Evolutionary conservation across 2,797 vertebrate genomes (phyloP).

Genomic region (Danio aesculapii): DNA sequence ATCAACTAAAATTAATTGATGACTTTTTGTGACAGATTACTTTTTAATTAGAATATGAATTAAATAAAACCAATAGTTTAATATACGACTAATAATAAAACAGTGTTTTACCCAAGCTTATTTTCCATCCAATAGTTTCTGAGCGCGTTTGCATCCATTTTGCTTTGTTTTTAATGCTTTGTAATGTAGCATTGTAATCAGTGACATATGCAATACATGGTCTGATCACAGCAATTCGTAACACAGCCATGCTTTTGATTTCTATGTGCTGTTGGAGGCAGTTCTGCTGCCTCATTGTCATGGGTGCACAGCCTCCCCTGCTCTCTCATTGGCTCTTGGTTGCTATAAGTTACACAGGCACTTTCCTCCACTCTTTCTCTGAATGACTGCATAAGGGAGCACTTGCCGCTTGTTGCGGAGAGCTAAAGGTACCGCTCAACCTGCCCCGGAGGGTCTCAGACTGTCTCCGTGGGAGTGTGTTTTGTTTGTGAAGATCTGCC

Average conservation of each 20-base stretch:
- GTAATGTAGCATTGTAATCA: not conserved
- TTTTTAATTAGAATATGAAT: too few relatives aligned
- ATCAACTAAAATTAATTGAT: not conserved
- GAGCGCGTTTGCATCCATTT: not conserved
- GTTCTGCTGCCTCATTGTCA: constrained; percentile 76
- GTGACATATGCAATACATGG: not conserved
- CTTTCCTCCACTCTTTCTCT: constrained; percentile 68
- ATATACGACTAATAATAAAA: not conserved
- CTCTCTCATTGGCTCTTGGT: constrained; percentile 86
- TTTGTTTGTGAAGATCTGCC: constrained; percentile 39
- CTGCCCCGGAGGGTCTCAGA: constrained; percentile 24
- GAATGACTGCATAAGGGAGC: constrained; percentile 68
- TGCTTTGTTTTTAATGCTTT: not conserved
- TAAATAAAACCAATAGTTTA: too few relatives aligned
- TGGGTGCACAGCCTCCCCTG: constrained; percentile 80
- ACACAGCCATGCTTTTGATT: constrained; percentile 5
- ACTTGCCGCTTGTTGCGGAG: constrained; percentile 39
- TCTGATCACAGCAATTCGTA: not conserved
- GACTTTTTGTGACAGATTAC: not conserved
- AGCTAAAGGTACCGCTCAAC: constrained; percentile 37
- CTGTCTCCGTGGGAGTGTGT: constrained; percentile 19
- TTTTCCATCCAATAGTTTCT: not conserved
- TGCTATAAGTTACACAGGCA: constrained; percentile 87
- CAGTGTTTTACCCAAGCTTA: not conserved
- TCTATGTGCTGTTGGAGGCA: constrained; percentile 37